These are phyloP conservation scores for Drosophila pandora DNA, from an alignment of 1,140 invertebrate species.

Conservation along the genomic window DNA sequence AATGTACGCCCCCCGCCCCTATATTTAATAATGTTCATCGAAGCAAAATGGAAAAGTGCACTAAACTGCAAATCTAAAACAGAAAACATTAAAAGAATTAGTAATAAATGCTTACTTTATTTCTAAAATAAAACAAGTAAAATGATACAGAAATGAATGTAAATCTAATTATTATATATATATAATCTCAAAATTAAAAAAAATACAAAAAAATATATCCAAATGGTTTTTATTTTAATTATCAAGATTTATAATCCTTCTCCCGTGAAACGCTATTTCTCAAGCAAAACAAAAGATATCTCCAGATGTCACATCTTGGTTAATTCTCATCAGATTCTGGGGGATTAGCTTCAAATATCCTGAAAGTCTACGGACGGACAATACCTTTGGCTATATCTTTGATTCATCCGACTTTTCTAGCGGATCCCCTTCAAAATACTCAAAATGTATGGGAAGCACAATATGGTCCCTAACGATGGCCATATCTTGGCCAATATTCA, in stretches of 20 bases:
- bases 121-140: constrained; percentile 82
- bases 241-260: no score
- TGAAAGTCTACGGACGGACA: not conserved
- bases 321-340: no score
- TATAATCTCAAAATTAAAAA: constrained; percentile 79
- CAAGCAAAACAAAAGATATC: no score
- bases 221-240: not conserved
- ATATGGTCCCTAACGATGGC: no score
- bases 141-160: constrained; percentile 79
- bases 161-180: constrained; percentile 81
- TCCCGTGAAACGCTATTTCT: no score
- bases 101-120: constrained; percentile 83
- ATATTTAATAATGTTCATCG: constrained; percentile 73
- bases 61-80: constrained; percentile 69
- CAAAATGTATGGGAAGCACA: no score
- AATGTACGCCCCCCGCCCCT: constrained; percentile 55
- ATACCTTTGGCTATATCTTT: not conserved
- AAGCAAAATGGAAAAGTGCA: constrained; percentile 64
- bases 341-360: no score
- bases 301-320: no score
- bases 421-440: no score
- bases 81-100: constrained; percentile 56
- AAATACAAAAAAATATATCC: constrained; percentile 52
- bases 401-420: no score
- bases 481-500: not conserved